phyloP scores from a whole-genome alignment of 2,113 vertebrate species.

The Thinocorus orbignyianus region DNA sequence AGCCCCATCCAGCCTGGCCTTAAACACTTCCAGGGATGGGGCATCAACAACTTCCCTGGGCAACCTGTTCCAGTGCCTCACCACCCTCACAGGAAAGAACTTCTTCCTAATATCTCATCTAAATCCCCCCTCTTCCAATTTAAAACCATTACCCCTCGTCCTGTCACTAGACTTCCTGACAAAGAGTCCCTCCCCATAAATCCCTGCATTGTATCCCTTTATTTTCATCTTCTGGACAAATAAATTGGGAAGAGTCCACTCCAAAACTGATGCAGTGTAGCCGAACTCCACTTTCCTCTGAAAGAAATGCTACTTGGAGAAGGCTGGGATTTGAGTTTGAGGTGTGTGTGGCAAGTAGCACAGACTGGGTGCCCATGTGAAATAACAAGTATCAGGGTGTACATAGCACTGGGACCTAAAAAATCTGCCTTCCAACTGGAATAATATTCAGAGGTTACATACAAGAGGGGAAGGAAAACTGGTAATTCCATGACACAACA shows the following conservation, averaged over 20 bases:
- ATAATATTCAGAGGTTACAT: not conserved
- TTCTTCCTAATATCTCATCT: no score
- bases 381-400: not conserved
- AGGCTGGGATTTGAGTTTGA: not conserved
- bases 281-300: not conserved
- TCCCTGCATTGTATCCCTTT: not conserved
- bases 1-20: no score
- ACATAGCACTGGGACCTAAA: not conserved
- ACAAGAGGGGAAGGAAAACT: not conserved
- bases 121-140: no score
- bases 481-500: not conserved
- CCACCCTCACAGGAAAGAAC: no score
- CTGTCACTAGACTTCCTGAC: no score
- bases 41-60: no score
- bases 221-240: not conserved
- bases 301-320: not conserved
- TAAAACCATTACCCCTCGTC: no score
- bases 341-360: not conserved
- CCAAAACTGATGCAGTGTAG: not conserved
- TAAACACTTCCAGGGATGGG: no score
- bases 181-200: no score
- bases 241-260: not conserved
- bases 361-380: not conserved
- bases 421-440: not conserved
- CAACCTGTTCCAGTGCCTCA: no score